phyloP scores from a whole-genome alignment of 2,888 invertebrate species.

The Trichacis sp. region DNA sequence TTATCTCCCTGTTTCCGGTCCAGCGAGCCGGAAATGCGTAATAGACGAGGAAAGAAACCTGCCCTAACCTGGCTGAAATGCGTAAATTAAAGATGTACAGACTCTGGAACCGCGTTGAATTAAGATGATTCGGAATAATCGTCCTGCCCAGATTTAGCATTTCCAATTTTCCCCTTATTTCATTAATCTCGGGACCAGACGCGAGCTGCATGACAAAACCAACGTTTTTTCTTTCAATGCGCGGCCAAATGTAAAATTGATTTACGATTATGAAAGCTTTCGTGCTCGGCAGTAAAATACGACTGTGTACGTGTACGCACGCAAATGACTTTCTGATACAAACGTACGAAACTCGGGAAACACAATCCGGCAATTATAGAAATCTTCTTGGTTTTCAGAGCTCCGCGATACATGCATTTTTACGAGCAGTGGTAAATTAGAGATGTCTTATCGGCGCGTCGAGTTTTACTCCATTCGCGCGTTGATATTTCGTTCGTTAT shows the following conservation, averaged over 20 bases:
- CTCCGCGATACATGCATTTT: constrained; percentile 18
- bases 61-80: constrained; percentile 43
- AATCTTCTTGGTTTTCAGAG: constrained; percentile 10
- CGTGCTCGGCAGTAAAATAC: neutral
- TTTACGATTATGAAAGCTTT: neutral
- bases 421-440: constrained; percentile 32
- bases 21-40: constrained; percentile 69
- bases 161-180: neutral
- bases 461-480: constrained; percentile 6
- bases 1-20: constrained; percentile 70
- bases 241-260: neutral
- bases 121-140: constrained; percentile 14
- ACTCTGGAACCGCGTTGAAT: constrained; percentile 27
- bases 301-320: neutral
- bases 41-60: constrained; percentile 60
- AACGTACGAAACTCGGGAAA: neutral
- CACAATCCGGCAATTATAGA: constrained; percentile 2
- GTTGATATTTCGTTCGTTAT: constrained; percentile 38
- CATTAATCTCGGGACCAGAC: neutral
- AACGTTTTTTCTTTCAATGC: neutral
- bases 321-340: constrained; percentile 1
- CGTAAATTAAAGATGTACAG: constrained; percentile 45
- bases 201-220: neutral
- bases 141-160: neutral
- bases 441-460: constrained; percentile 20